Evolutionary conservation across 2,797 vertebrate genomes (phyloP).

Genomic region (Pangasius sanitwongsei): DNA sequence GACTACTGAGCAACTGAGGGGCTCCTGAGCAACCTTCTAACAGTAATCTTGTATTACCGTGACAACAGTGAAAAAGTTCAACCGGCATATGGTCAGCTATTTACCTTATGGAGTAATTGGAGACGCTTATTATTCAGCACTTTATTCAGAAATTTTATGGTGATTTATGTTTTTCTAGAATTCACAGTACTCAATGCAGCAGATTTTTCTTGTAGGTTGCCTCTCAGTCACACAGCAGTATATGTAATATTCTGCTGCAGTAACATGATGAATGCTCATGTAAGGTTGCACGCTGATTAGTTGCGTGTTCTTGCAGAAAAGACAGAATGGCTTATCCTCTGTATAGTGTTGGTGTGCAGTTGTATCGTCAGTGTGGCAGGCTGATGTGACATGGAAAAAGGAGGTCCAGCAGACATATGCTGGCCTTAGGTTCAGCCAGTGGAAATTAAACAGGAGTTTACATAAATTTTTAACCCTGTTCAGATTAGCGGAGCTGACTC

Average conservation of each 20-base stretch:
- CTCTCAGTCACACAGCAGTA: background rate
- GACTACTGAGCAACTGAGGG: constrained; percentile 93
- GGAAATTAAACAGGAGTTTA: constrained; percentile 45
- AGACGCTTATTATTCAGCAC: background rate
- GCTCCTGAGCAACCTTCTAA: constrained; percentile 53
- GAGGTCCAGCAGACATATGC: constrained; percentile 19
- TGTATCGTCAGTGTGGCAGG: background rate
- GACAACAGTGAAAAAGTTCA: background rate
- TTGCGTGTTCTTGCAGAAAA: background rate
- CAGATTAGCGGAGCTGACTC: constrained; percentile 33
- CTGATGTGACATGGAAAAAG: constrained; percentile 30
- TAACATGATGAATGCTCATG: background rate
- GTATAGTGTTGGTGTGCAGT: background rate
- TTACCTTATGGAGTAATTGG: background rate
- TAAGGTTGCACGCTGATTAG: background rate
- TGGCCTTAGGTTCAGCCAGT: constrained; percentile 2
- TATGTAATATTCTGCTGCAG: background rate
- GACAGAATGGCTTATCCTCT: background rate
- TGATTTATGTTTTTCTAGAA: background rate
- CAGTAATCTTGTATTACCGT: background rate
- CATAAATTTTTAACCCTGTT: constrained; percentile 16
- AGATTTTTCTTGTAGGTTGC: background rate
- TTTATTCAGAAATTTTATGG: background rate
- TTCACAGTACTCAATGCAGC: background rate
- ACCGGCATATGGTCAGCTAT: background rate